Percentiles rank a stretch among this genome's conserved stretches.
Conservation (phyloP, 2,888 invertebrate species). For the Liopterus haemorrhoidalis region DNA sequence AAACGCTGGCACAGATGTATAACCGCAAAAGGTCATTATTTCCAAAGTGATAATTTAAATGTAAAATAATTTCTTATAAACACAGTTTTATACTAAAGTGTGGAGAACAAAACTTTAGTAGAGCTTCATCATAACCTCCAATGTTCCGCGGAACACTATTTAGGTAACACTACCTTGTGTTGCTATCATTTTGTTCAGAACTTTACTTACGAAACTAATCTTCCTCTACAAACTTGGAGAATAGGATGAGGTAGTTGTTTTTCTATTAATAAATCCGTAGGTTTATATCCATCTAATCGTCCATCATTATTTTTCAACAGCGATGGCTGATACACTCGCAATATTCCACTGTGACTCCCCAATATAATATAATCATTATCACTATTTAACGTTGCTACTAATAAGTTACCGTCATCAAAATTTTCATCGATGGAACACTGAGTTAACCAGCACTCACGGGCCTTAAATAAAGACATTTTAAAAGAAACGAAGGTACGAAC, state of each 20-base stretch:
- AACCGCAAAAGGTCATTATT: too few species aligned
- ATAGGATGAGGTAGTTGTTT: constrained; percentile 66
- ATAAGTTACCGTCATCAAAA: constrained; percentile 48
- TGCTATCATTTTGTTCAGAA: constrained; percentile 12
- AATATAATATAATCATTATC: constrained; percentile 71
- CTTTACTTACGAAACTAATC: constrained; percentile 72
- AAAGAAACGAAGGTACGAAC: too few species aligned
- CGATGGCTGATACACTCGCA: constrained; percentile 68
- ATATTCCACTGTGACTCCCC: constrained; percentile 72
- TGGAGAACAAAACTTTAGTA: too few species aligned
- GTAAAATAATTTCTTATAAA: too few species aligned
- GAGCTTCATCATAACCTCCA: too few species aligned
- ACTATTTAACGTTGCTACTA: constrained; percentile 49
- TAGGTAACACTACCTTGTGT: constrained; percentile 1
- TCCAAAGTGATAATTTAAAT: too few species aligned
- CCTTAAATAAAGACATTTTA: constrained; percentile 87
- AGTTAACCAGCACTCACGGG: constrained; percentile 83
- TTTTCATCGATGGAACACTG: constrained; percentile 59
- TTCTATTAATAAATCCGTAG: constrained; percentile 71
- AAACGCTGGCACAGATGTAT: too few species aligned
- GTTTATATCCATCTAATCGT: constrained; percentile 47
- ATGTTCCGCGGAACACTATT: not conserved
- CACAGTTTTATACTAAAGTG: too few species aligned
- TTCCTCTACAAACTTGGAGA: constrained; percentile 75
- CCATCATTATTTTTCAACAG: constrained; percentile 46